Percentiles rank a stretch among this genome's conserved stretches.
These are phyloP conservation scores for Ceyx margarethae DNA, from an alignment of 2,113 vertebrate genomes.

Conservation along the genomic window DNA sequence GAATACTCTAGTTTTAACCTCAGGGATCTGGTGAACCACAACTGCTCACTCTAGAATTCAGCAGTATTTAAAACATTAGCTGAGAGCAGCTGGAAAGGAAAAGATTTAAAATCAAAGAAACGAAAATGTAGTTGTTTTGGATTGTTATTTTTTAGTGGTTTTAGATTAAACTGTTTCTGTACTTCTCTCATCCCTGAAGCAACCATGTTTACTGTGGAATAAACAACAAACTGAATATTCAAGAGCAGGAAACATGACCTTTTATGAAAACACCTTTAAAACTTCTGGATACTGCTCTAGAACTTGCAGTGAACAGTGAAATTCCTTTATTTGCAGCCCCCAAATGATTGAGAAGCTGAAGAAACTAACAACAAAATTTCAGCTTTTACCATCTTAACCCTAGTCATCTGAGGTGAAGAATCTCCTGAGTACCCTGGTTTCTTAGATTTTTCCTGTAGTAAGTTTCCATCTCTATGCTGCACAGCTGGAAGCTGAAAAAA, in stretches of 20 bases:
- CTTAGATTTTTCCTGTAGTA: background rate
- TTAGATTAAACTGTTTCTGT: background rate
- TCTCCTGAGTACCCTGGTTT: background rate
- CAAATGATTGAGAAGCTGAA: background rate
- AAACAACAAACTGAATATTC: background rate
- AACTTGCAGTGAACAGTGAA: background rate
- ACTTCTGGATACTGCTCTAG: background rate
- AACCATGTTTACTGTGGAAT: background rate
- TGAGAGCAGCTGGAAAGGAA: background rate
- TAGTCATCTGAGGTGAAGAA: background rate
- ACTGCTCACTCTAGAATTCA: background rate
- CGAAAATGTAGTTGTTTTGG: background rate
- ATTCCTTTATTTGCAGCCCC: background rate
- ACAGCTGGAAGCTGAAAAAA: conserved; percentile 47
- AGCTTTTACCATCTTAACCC: background rate
- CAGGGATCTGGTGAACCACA: conserved; percentile 2
- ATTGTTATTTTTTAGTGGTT: background rate
- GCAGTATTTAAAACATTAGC: conserved; percentile 4
- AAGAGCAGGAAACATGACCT: background rate
- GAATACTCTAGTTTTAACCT: conserved; percentile 3
- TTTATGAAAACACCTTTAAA: background rate
- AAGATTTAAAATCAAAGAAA: background rate
- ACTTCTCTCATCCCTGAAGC: background rate
- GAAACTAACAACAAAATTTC: background rate
- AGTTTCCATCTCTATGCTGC: background rate